Evolutionary conservation across 2,888 invertebrate genomes (phyloP), one percentile per base, ranked within the genome.

Genomic region (Coelogynopora nodosa): DNA sequence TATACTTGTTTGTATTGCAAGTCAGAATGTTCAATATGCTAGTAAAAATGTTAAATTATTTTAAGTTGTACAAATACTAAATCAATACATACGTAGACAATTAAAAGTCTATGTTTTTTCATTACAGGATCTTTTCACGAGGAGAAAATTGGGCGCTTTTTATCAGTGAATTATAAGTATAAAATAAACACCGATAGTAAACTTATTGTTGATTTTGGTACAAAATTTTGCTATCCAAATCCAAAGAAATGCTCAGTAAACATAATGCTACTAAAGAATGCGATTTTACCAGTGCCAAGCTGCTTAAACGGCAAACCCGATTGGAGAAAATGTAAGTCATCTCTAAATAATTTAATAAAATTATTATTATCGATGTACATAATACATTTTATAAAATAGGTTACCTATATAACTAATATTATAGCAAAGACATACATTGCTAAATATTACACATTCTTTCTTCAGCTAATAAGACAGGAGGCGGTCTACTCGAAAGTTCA

Each of bases 151-250:
- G 74, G 74, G 23, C 18, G 23, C 27, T 74, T 2, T 74, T 23
- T 74, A 13, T 74, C 74, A 23, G 27, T 74, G 2, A 74, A 74
- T 26, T 74, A 74, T 74, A 5, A 74, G 23, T 74, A 74, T 26
- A 74, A n/a, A 5, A 74, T 74, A 26, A 74, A 10, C 2, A 23
- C 74, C 2, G 27, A 74, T 74, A 26, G 74, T 2, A 10, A 74
- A 26, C 23, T 74, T 26, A 2, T 74, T 74, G 74, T 23, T 26
- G 23, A 74, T 74, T 74, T 74, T 26, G 74, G 74, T 13, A 74
- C 74, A 13, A 74, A 74, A 74, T 74, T 74, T 74, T 74, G 74
- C 27, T 74, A 74, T 23, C 74, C 74, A 23, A 74, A 74, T 74
- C 74, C 74, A 23, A 74, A 10, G 5, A 5, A 74, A 26, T 74